phyloP scores from a whole-genome alignment of 2,888 invertebrate species.

The Pristionchus fissidentatus region DNA sequence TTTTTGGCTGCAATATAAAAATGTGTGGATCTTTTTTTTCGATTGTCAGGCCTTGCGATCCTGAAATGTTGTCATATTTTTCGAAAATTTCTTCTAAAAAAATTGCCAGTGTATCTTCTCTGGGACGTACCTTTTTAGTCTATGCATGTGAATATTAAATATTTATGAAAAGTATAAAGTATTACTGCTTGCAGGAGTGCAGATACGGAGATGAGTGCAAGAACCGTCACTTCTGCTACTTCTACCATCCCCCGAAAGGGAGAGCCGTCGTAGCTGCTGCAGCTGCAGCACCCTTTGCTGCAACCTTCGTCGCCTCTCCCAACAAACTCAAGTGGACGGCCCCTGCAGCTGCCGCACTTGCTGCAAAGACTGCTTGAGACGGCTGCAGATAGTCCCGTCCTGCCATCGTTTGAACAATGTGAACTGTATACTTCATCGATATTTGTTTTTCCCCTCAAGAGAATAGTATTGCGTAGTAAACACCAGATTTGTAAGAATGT shows the following conservation, averaged over 20 bases:
- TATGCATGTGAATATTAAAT: conserved; percentile 17
- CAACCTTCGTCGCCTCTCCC: conserved; percentile 26
- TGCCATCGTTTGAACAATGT: background rate
- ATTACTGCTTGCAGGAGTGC: conserved; percentile 57
- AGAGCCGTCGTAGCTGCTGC: conserved; percentile 25
- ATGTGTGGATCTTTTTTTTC: too few relatives aligned
- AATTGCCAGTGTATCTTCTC: too few relatives aligned
- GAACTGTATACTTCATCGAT: background rate
- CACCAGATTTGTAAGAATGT: background rate
- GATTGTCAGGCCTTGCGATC: too few relatives aligned
- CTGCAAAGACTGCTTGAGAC: conserved; percentile 1
- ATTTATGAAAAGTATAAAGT: background rate
- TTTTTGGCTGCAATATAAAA: too few relatives aligned
- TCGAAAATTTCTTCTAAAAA: too few relatives aligned
- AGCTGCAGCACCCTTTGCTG: conserved; percentile 42
- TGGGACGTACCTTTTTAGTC: too few relatives aligned
- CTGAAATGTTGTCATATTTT: too few relatives aligned
- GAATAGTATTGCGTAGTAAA: background rate
- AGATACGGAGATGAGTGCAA: conserved; percentile 59
- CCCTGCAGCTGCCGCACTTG: background rate
- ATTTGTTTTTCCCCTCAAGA: background rate
- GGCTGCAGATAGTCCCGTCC: background rate
- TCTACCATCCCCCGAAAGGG: conserved; percentile 60
- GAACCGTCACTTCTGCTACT: conserved; percentile 59
- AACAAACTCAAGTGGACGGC: conserved; percentile 62